phyloP scores from a whole-genome alignment of 2,113 vertebrate species.

The Aleadryas rufinucha region DNA sequence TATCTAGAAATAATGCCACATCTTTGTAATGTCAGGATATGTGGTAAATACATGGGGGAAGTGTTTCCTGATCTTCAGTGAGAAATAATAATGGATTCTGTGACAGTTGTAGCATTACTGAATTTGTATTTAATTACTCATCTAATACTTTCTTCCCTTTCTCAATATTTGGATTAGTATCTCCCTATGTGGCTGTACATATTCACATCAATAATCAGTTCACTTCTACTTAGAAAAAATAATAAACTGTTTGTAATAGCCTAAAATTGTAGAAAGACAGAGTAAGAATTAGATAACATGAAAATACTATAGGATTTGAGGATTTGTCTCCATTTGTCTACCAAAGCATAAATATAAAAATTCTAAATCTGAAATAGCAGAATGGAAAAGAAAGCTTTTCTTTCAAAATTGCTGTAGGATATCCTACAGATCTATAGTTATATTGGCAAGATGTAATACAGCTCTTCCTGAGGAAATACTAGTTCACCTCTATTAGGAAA shows the following conservation, averaged over 20 bases:
- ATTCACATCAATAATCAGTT: not conserved
- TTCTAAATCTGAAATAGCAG: not conserved
- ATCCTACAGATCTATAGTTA: not conserved
- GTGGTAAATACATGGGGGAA: not conserved
- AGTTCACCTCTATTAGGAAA: not conserved
- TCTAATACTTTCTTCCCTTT: constrained; percentile 12
- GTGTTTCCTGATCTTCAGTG: not conserved
- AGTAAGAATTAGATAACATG: not conserved
- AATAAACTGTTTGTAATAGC: not conserved
- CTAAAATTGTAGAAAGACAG: not conserved
- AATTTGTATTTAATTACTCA: not conserved
- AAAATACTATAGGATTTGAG: constrained; percentile 13
- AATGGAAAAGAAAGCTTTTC: not conserved
- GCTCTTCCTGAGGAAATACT: not conserved
- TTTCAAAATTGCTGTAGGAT: not conserved
- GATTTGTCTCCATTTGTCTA: constrained; percentile 5
- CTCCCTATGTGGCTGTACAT: not conserved
- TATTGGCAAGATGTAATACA: not conserved
- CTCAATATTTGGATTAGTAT: constrained; percentile 29
- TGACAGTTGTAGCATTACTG: not conserved
- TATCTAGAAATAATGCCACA: not conserved
- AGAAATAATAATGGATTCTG: constrained; percentile 1
- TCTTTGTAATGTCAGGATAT: not conserved
- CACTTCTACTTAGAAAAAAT: constrained; percentile 19
- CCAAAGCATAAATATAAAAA: not conserved